phyloP scores from a whole-genome alignment of 2,888 invertebrate genomes.

The Heteropelma amictum region DNA sequence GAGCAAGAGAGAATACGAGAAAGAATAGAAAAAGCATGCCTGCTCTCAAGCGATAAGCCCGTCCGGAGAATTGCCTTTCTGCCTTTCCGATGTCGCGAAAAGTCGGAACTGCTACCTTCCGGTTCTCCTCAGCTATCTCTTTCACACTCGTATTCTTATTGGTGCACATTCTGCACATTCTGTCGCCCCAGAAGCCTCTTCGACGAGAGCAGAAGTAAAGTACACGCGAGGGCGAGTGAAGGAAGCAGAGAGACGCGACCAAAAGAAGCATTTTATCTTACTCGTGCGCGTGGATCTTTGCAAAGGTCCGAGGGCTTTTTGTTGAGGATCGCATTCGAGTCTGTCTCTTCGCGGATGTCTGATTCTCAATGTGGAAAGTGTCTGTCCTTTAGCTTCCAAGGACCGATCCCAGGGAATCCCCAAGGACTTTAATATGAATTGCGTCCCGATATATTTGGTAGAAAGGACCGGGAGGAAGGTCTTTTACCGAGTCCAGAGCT shows the following conservation, averaged over 20 bases:
- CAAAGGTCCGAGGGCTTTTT: conserved; percentile 47
- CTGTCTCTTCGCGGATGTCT: conserved; percentile 36
- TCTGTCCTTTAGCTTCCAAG: conserved; percentile 66
- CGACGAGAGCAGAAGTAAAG: conserved; percentile 29
- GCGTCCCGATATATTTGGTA: conserved; percentile 46
- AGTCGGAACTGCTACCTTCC: conserved; percentile 50
- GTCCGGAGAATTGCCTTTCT: conserved; percentile 69
- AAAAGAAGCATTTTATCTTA: conserved; percentile 46
- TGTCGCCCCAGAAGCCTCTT: conserved; percentile 15
- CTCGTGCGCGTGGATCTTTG: conserved; percentile 36
- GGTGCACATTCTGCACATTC: conserved; percentile 36
- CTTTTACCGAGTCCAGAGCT: neutral
- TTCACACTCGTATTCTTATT: conserved; percentile 58
- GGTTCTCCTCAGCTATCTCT: conserved; percentile 44
- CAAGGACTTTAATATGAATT: conserved; percentile 72
- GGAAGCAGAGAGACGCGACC: conserved; percentile 34
- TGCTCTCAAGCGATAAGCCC: conserved; percentile 73
- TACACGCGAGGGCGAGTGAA: conserved; percentile 34
- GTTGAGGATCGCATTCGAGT: conserved; percentile 54
- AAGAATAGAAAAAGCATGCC: conserved; percentile 63
- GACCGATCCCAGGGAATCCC: conserved; percentile 69
- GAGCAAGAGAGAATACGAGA: conserved; percentile 53
- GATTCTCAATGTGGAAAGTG: conserved; percentile 67
- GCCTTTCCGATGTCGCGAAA: conserved; percentile 52
- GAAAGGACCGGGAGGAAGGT: neutral